These are phyloP conservation scores for Nematostella vectensis DNA, from an alignment of 92 coral and sea anemone genomes.

Conservation along the genomic window DNA sequence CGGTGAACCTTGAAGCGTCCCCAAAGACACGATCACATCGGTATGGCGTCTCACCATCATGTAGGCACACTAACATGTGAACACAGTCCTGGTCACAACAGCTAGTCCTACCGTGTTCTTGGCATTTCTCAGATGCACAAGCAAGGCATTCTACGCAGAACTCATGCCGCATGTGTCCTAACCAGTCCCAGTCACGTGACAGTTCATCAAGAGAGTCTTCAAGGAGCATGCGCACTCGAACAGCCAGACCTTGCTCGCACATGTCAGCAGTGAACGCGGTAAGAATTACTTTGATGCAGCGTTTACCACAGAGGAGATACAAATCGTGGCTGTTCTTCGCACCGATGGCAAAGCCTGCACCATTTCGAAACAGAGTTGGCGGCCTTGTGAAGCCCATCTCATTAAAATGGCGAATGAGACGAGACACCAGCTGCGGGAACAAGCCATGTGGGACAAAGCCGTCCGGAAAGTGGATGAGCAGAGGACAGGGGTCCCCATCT, in stretches of 20 bases:
- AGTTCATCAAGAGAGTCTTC: constrained; percentile 1
- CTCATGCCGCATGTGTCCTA: not conserved
- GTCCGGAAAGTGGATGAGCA: constrained; percentile 28
- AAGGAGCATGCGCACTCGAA: constrained; percentile 5
- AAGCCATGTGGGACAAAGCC: constrained; percentile 54
- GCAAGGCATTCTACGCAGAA: not conserved
- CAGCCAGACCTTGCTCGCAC: not conserved
- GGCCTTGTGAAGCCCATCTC: constrained; percentile 11
- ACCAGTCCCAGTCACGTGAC: constrained; percentile 4
- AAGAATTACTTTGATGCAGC: constrained; percentile 25
- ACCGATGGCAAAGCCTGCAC: constrained; percentile 26
- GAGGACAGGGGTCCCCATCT: constrained; percentile 27
- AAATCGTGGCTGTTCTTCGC: constrained; percentile 5
- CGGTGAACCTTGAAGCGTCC: not conserved
- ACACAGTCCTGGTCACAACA: constrained; percentile 1
- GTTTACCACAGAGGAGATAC: constrained; percentile 27
- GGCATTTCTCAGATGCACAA: not conserved
- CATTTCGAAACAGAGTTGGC: constrained; percentile 30
- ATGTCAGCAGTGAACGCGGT: not conserved
- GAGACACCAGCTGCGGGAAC: constrained; percentile 38
- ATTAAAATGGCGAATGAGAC: constrained; percentile 16
- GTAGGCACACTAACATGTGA: not conserved
- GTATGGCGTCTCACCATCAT: not conserved
- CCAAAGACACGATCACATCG: not conserved
- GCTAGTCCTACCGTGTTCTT: not conserved